These are phyloP conservation scores for Podilymbus podiceps DNA, from an alignment of 2,113 vertebrate genomes.

Conservation along the genomic window DNA sequence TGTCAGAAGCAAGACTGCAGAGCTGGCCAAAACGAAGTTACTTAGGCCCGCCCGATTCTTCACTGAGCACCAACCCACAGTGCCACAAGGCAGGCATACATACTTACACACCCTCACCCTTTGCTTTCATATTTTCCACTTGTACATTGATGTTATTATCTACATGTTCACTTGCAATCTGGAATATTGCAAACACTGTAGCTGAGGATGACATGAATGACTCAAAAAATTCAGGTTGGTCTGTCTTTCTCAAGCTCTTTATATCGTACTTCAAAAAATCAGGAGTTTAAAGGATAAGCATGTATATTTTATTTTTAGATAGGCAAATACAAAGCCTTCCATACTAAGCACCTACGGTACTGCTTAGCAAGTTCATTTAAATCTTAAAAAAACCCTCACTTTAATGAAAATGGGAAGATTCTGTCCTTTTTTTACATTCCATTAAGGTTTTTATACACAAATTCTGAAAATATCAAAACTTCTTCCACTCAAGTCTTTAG, in stretches of 20 bases:
- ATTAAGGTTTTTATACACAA: background rate
- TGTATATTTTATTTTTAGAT: background rate
- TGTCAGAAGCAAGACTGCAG: background rate
- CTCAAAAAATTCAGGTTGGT: background rate
- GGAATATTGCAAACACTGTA: background rate
- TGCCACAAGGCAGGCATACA: background rate
- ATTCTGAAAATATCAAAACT: background rate
- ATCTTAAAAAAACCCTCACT: rapidly evolving
- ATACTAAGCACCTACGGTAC: background rate
- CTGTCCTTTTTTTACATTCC: background rate
- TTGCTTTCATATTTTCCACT: background rate
- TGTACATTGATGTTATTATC: background rate
- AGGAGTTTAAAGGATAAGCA: background rate
- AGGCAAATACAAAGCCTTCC: background rate
- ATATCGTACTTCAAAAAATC: background rate
- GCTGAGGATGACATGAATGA: background rate
- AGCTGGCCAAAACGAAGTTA: background rate
- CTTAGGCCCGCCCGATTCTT: background rate
- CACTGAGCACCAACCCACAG: background rate
- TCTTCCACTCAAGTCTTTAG: background rate
- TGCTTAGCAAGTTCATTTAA: background rate
- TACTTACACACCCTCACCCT: background rate
- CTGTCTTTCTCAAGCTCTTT: background rate
- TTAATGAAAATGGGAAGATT: background rate
- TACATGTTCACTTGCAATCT: background rate